Evolutionary conservation across 2,113 vertebrate species (phyloP).

Genomic region (Tor tambroides): DNA sequence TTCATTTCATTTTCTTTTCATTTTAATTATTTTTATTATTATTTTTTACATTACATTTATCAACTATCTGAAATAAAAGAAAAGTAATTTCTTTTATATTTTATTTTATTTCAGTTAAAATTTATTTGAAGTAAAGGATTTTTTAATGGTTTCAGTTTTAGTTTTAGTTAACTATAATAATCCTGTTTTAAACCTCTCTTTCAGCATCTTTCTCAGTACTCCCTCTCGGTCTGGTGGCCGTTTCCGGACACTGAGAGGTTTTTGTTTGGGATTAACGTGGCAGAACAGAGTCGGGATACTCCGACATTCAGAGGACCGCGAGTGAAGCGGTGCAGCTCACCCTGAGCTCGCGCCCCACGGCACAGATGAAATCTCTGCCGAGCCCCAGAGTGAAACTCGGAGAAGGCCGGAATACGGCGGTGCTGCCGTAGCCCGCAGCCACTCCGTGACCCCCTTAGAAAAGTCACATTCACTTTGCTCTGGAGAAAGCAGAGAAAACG

Average conservation of each 20-base stretch:
- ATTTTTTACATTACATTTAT: no score
- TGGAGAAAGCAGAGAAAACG: conserved; percentile 96
- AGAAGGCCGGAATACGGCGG: conserved; percentile 92
- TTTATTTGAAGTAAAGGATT: not conserved
- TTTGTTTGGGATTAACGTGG: not conserved
- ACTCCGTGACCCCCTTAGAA: conserved; percentile 98
- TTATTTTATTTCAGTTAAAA: not conserved
- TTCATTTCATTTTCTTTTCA: no score
- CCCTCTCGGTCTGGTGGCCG: not conserved
- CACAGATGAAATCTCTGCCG: conserved; percentile 97
- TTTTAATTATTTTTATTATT: no score
- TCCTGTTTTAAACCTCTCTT: not conserved
- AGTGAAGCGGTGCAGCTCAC: conserved; percentile 8
- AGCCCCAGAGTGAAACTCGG: conserved; percentile 98
- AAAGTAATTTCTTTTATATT: not conserved
- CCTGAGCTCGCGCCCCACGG: conserved; percentile 72
- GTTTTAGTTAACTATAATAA: not conserved
- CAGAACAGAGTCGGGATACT: conserved; percentile 6
- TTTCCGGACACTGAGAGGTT: conserved; percentile 6
- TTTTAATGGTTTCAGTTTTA: not conserved
- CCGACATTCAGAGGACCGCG: not conserved
- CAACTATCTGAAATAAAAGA: no score
- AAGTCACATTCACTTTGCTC: conserved; percentile 99
- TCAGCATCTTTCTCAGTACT: not conserved
- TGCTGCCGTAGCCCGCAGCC: conserved; percentile 89